Conservation (phyloP, 92 coral and sea anemone genomes). For the Diadumene lineata region DNA sequence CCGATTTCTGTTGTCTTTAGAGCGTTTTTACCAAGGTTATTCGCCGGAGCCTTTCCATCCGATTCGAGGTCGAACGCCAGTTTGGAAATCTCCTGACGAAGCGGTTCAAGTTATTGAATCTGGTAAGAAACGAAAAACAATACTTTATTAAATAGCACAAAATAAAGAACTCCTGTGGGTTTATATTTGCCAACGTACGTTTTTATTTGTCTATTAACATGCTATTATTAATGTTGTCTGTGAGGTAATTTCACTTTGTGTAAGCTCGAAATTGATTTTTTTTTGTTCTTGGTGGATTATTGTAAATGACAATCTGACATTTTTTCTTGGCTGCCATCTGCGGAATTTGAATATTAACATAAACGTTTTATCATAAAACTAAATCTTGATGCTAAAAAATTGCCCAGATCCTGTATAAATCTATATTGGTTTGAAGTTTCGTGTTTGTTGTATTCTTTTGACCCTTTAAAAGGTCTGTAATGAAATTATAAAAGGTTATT, state of each 20-base stretch:
- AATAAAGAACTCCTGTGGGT: neutral
- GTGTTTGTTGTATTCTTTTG: too few relatives aligned
- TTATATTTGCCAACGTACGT: neutral
- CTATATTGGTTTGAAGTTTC: too few relatives aligned
- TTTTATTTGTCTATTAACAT: neutral
- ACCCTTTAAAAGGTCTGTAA: neutral
- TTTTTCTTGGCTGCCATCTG: neutral
- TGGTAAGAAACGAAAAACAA: conserved; percentile 35
- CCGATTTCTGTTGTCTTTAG: neutral
- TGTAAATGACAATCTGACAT: neutral
- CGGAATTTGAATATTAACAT: neutral
- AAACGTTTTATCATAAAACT: neutral
- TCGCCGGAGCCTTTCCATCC: conserved; percentile 84
- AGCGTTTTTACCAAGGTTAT: conserved; percentile 62
- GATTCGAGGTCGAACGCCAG: conserved; percentile 71
- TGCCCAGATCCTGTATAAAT: too few relatives aligned
- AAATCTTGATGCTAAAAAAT: neutral
- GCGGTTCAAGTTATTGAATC: conserved; percentile 69
- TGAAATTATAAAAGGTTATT: too few relatives aligned
- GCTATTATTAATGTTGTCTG: too few relatives aligned
- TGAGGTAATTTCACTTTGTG: too few relatives aligned
- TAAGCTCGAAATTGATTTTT: too few relatives aligned
- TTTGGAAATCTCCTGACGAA: conserved; percentile 80
- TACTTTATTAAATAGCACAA: too few relatives aligned
- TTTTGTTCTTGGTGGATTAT: too few relatives aligned